Base-by-base conservation (phyloP, 2,113 vertebrate genomes). In the Geococcyx californianus region DNA sequence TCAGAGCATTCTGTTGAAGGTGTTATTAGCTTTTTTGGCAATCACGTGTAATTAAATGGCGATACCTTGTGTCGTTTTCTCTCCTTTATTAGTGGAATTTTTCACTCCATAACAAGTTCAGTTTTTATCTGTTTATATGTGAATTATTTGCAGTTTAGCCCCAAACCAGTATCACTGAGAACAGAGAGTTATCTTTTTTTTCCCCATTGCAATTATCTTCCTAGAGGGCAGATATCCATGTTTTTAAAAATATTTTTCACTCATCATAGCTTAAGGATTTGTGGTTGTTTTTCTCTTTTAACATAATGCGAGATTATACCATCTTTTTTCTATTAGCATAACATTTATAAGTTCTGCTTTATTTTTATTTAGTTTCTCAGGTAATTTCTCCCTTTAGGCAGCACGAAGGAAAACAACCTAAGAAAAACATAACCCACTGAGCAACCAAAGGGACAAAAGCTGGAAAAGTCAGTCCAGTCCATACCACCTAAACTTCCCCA, bases 291-390 rank as follows among this genome's bases (percentile, higher is more conserved):
- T 95, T 69, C 63, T 89, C 69, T 89, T 85, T 72, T 85, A 94
- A 74, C 67, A 95, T 63, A 90, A 86, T 36, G 64, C 75, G 44
- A 78, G 85, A 92, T 96, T 93, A 87, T 94, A 92, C 85, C 83
- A 84, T 72, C 56, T 81, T 90, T 95, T 49, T 94, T 85, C 92
- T 94, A 93, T 94, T 94, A 95, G 88, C 94, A 90, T 94, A 96
- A 94, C 89, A 87, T 96, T 84, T 86, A 5, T 70, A 90, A 93
- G 80, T 90, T 90, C 80, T 92, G 80, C 82, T 93, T 86, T 69
- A 64, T 89, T 93, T 92, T 91, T 9, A 89, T 83, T 94, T 3
- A 5, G 73, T 68, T 91, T 93, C 90, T 79, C 92, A 96, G 88
- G 94, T 94, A 96, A 90, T 90, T 92, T 92, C 79, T 93, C 80